Base-by-base conservation (phyloP, 1,140 invertebrate species). In the Ectropis grisescens region DNA sequence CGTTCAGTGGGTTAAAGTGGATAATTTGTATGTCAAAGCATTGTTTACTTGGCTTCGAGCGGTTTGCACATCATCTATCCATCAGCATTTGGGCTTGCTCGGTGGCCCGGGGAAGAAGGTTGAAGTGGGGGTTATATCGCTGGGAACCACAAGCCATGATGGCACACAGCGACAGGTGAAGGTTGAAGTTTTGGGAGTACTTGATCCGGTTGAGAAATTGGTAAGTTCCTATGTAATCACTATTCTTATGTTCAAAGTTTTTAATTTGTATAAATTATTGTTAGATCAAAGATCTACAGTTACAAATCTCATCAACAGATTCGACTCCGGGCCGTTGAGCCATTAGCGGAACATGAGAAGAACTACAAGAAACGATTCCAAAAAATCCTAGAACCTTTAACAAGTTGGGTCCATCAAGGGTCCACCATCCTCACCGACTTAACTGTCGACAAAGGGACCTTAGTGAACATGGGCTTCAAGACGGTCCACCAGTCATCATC, bases 91-190 rank as follows among this genome's bases (percentile, higher is more conserved):
- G 59, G 83, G 83, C 11, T 76, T 88, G 24, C 79, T 94, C 38
- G 92, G 93, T 5, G 92, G 92, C 0, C 48, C 82, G 1, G 84
- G 85, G 0, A 86, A 86, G 44, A 86, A 85, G 54, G 86, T 92
- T 1, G 89, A 92, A 78, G 87, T 96, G 2, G 93, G 93, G 8
- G 91, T 96, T 1, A 95, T 95, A 32, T 94, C 92, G 22, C 75
- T 95, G n/a, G 93, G 93, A 0, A 95, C 93, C 0, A 94, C 92
- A 0, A 92, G 91, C 1, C 90, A 93, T 42, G 92, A 94, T 71
- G 92, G 92, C 5, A 88, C 89, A 24, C 87, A 91, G 47, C 84
- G 92, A 30, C 91, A 94, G 66, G 91, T 95, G 0, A 94, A 94
- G 74, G 93, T 96, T 4, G 93, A 96, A 80, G 93, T 96, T 13